Base-by-base conservation (phyloP, 2,888 invertebrate genomes). In the Caenorhabditis macrosperma region DNA sequence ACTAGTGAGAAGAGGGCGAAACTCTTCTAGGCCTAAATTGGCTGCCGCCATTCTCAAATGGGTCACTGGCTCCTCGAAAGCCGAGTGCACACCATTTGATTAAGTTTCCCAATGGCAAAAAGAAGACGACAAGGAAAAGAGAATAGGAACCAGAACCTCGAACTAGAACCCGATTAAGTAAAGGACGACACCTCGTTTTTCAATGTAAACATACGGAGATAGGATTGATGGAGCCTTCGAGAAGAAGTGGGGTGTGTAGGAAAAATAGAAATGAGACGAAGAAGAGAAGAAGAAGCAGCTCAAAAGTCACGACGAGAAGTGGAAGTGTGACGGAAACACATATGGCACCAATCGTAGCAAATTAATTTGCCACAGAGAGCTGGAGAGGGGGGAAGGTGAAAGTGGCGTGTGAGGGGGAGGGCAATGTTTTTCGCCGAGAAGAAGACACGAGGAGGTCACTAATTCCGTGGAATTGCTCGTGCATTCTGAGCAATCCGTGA, bases 1-100 rank as follows among this genome's bases (percentile, higher is more conserved):
- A 24, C 46, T 60, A n/a, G 20, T 17, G 46, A 6, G 24, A 30
- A 26, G n/a, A 26, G 10, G 5, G n/a, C 17, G 20, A 54, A 54
- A 54, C 54, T 30, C 30, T 52, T 30, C 30, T 52, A n/a, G 17
- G 54, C 30, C 33, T 6, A 54, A 54, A 48, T 48, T 48, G 48
- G 26, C 48, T 12, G 33, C 33, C 5, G 33, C 5, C 6, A 9
- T 9, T 33, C 33, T 33, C 33, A 5, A 33, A 33, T 33, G 38
- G 44, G 44, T 44, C 44, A n/a, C n/a, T n/a, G n/a, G n/a, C n/a
- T n/a, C n/a, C n/a, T 20, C 17, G 44, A 38, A 15, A 15, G 9
- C 54, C 52, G 55, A 68, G 68, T 55, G 50, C 63, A 55, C 60
- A 60, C 61, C 68, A 76, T 61, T 67, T 77, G 76, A 69, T 77